A percentile compares a stretch with the other conserved stretches of the same genome.
Conservation (phyloP, 2,113 vertebrate genomes). For the Brachyhypopomus occidentalis region DNA sequence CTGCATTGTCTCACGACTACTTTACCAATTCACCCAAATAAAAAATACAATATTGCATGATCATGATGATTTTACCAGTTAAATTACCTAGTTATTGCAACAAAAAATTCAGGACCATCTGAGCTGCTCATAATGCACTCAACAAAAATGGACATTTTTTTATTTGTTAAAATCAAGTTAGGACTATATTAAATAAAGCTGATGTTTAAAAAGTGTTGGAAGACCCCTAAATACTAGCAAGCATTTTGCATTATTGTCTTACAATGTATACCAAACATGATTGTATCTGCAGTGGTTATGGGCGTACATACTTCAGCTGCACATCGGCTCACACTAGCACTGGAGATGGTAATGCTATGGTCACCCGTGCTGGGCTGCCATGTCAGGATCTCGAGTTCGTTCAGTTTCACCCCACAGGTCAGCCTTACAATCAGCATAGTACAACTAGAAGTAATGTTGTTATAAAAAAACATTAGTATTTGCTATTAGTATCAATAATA, state of each 20-base stretch:
- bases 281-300: slow-evolving; percentile 83
- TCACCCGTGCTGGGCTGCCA: slow-evolving; percentile 92
- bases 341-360: slow-evolving; percentile 93
- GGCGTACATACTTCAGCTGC: slow-evolving; percentile 94
- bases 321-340: slow-evolving; percentile 96
- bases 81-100: no score
- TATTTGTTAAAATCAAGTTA: no score
- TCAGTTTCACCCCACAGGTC: slow-evolving; percentile 98
- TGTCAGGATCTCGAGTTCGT: slow-evolving; percentile 98
- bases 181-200: no score
- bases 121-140: no score
- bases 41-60: no score
- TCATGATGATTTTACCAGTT: background rate
- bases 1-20: no score
- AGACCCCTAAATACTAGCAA: background rate
- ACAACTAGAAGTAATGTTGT: background rate
- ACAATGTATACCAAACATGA: background rate
- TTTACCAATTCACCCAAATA: no score
- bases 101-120: no score
- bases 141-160: no score
- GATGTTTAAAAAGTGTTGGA: background rate
- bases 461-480: no score
- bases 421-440: slow-evolving; percentile 3
- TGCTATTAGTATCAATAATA: no score
- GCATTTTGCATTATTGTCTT: background rate